These are phyloP conservation scores for Uloborus plumipes DNA, from an alignment of 2,888 invertebrate genomes.

Conservation along the genomic window DNA sequence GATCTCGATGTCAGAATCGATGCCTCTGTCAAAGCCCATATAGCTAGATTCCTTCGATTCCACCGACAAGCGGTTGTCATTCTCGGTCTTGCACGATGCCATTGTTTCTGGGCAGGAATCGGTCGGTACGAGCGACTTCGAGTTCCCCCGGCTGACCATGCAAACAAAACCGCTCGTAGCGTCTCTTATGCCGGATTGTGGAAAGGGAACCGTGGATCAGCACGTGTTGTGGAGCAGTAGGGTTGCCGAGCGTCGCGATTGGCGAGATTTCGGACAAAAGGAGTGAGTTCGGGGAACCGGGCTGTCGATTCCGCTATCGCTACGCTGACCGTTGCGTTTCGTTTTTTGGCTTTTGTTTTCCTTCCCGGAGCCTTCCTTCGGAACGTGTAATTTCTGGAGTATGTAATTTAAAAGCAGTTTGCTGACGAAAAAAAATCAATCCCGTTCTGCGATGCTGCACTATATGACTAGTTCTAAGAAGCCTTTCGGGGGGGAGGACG, in stretches of 20 bases:
- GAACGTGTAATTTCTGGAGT: too few species aligned
- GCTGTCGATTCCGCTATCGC: too few species aligned
- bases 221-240: constrained; percentile 17
- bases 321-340: too few species aligned
- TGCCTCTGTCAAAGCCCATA: constrained; percentile 90
- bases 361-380: too few species aligned
- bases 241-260: not conserved
- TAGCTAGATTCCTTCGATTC: constrained; percentile 90
- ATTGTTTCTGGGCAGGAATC: not conserved
- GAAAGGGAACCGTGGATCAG: not conserved
- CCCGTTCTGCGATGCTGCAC: too few species aligned
- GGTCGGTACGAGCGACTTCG: not conserved
- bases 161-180: constrained; percentile 5
- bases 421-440: too few species aligned
- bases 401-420: too few species aligned
- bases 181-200: not conserved
- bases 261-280: constrained; percentile 6
- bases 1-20: constrained; percentile 81
- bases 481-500: too few species aligned
- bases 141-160: not conserved
- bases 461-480: too few species aligned
- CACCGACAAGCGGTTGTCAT: constrained; percentile 75
- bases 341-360: too few species aligned
- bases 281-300: too few species aligned
- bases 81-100: not conserved